These are phyloP conservation scores for Caradrina clavipalpis DNA, from an alignment of 2,888 invertebrate species.

Conservation along the genomic window DNA sequence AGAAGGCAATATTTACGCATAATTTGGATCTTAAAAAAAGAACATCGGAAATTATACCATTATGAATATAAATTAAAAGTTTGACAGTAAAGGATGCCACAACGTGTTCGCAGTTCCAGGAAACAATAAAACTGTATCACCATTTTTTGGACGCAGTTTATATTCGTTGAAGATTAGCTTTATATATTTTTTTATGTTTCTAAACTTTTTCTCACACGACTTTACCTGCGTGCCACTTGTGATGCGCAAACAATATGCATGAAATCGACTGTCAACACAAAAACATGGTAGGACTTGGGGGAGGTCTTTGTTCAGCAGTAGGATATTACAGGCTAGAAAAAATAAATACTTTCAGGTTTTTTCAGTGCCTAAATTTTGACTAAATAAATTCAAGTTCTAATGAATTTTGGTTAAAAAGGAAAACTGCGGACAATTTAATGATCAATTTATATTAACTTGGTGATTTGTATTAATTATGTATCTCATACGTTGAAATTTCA, in stretches of 20 bases:
- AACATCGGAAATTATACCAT: background rate
- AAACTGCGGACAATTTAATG: background rate
- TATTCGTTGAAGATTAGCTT: background rate
- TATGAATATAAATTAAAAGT: constrained; percentile 30
- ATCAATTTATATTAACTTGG: background rate
- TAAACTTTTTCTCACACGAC: background rate
- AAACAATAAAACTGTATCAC: background rate
- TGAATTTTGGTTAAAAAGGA: no score
- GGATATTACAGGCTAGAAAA: no score
- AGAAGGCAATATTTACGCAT: constrained; percentile 31
- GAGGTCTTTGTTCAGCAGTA: no score
- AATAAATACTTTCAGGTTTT: no score
- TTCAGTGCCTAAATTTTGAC: no score
- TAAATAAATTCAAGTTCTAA: no score
- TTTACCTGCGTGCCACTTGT: background rate
- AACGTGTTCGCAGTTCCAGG: no score
- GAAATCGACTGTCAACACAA: background rate
- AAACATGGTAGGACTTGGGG: background rate
- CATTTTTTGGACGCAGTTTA: background rate
- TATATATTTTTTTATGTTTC: no score
- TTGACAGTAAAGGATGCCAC: constrained; percentile 1
- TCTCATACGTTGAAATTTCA: background rate
- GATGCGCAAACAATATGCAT: background rate
- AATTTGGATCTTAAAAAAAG: constrained; percentile 4
- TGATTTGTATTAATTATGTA: background rate